Conservation (phyloP, 2,797 vertebrate genomes). For the Masticophis lateralis region DNA sequence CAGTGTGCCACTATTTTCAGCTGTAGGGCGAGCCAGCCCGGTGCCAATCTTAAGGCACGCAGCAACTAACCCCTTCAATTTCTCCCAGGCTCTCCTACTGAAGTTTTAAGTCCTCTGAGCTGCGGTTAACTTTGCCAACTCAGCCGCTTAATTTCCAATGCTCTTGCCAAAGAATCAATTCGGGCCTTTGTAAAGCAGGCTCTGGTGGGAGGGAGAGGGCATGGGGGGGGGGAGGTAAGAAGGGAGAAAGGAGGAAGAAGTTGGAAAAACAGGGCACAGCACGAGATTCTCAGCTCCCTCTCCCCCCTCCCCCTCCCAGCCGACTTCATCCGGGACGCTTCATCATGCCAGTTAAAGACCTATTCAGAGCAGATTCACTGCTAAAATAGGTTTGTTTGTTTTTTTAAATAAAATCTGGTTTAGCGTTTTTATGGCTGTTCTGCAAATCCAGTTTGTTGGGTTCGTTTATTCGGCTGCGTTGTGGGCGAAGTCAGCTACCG, state of each 20-base stretch:
- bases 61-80: background rate
- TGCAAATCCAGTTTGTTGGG: background rate
- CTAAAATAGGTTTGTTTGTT: background rate
- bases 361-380: background rate
- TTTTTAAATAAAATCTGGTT: background rate
- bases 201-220: too few species aligned
- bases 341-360: background rate
- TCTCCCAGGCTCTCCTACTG: background rate
- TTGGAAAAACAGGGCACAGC: background rate
- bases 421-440: background rate
- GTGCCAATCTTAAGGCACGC: too few species aligned
- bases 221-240: background rate
- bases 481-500: background rate
- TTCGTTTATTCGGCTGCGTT: background rate
- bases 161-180: background rate
- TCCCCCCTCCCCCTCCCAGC: rapidly evolving
- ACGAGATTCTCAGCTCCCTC: background rate
- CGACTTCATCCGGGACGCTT: background rate
- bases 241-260: background rate
- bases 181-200: background rate
- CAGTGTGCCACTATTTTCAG: too few species aligned
- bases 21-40: background rate
- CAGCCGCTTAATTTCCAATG: background rate
- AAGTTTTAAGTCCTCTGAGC: background rate
- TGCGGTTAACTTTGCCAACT: background rate